phyloP scores from a whole-genome alignment of 30 jellyfish, hydroid and myxozoan genomes.

The Pseudorhiza aurosa region DNA sequence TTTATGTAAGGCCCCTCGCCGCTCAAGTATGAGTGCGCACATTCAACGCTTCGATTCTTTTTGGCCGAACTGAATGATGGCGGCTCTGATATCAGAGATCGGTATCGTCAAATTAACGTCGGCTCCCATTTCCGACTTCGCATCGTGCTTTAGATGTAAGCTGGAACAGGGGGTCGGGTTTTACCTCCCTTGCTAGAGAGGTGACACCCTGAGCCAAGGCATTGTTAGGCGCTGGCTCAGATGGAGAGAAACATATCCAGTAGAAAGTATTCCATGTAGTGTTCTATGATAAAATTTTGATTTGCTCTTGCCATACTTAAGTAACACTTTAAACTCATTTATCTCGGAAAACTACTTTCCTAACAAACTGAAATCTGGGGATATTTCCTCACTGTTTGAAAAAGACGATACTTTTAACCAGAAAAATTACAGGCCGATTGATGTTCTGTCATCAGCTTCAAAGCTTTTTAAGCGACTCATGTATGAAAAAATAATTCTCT shows the following conservation, averaged over 20 bases:
- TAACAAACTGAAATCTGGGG: conserved; percentile 17
- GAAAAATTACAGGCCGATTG: conserved; percentile 1
- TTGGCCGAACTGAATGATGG: too few species aligned
- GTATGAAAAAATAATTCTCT: conserved; percentile 7
- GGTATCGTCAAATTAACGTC: too few species aligned
- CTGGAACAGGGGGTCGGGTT: too few species aligned
- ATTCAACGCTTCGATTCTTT: too few species aligned
- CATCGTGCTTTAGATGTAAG: too few species aligned
- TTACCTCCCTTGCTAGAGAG: too few species aligned
- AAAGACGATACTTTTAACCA: conserved; percentile 7
- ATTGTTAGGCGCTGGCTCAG: conserved; percentile 1
- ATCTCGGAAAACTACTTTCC: background rate
- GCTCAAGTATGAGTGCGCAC: too few species aligned
- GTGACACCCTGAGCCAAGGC: too few species aligned
- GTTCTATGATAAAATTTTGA: background rate
- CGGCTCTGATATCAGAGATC: too few species aligned
- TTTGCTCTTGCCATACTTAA: conserved; percentile 17
- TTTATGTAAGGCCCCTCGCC: too few species aligned
- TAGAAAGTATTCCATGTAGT: conserved; percentile 1
- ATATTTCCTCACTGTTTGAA: background rate
- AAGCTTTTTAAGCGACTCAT: background rate
- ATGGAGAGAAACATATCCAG: background rate
- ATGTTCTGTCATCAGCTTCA: conserved; percentile 18
- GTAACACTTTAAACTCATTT: background rate
- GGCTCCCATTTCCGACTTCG: too few species aligned